These are phyloP conservation scores for Taurulus bubalis DNA, from an alignment of 2,113 vertebrate genomes.

Conservation along the genomic window DNA sequence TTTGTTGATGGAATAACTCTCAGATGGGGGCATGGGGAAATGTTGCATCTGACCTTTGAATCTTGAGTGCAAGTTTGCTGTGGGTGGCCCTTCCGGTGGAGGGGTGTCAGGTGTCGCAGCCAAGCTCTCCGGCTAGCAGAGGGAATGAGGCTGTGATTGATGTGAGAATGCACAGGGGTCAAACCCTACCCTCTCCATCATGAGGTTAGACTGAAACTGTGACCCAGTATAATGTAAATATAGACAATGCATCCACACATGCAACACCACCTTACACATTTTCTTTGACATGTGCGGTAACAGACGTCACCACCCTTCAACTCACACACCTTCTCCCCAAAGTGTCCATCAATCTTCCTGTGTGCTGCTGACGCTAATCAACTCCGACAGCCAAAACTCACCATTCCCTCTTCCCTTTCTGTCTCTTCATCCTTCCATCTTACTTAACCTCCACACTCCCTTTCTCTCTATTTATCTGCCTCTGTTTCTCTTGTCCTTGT, in stretches of 20 bases:
- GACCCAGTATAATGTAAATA: slow-evolving; percentile 42
- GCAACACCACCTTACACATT: background rate
- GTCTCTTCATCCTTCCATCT: slow-evolving; percentile 61
- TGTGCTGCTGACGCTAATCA: slow-evolving; percentile 61
- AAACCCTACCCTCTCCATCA: slow-evolving; percentile 57
- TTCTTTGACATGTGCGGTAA: slow-evolving; percentile 18
- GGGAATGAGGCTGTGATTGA: slow-evolving; percentile 70
- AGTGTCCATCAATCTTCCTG: slow-evolving; percentile 66
- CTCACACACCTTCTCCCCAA: slow-evolving; percentile 29
- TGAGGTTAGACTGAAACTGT: slow-evolving; percentile 42
- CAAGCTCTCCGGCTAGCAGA: slow-evolving; percentile 41
- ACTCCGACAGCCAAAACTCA: slow-evolving; percentile 65
- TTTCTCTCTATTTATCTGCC: slow-evolving; percentile 53
- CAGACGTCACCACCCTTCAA: slow-evolving; percentile 25
- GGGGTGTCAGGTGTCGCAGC: slow-evolving; percentile 58
- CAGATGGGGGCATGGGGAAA: slow-evolving; percentile 45
- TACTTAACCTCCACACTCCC: slow-evolving; percentile 57
- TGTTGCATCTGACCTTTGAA: slow-evolving; percentile 59
- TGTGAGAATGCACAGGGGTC: slow-evolving; percentile 57
- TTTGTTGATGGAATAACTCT: slow-evolving; percentile 44
- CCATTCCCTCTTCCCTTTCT: slow-evolving; percentile 38
- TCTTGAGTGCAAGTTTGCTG: slow-evolving; percentile 50
- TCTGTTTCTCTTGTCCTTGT: slow-evolving; percentile 38
- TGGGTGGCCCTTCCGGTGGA: slow-evolving; percentile 50
- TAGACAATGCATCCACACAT: slow-evolving; percentile 28